Conservation (phyloP, 2,797 vertebrate genomes). For the Hydrocynus forskahlii region DNA sequence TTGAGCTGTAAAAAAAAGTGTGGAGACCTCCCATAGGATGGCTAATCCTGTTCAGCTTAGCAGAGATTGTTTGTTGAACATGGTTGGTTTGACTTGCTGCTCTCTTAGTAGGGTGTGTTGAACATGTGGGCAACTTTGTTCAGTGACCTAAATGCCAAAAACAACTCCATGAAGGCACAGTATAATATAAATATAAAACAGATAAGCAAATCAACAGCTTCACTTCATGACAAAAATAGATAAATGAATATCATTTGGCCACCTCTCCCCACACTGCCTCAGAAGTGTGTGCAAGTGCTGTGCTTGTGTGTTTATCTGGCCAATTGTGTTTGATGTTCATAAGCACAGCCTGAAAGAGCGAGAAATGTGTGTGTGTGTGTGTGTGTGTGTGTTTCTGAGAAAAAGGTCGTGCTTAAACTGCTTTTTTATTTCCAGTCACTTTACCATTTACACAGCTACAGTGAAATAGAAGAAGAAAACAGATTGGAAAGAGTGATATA, state of each 20-base stretch:
- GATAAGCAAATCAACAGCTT: conserved; percentile 37
- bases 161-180: conserved; percentile 19
- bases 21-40: conserved; percentile 52
- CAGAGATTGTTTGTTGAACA: conserved; percentile 50
- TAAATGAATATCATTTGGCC: conserved; percentile 42
- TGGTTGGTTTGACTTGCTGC: conserved; percentile 42
- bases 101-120: conserved; percentile 36
- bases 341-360: conserved; percentile 51
- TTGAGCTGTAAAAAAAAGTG: conserved; percentile 52
- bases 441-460: conserved; percentile 65
- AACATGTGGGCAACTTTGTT: conserved; percentile 53
- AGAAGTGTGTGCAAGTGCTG: conserved; percentile 12
- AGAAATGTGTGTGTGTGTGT: conserved; percentile 35
- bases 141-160: conserved; percentile 53
- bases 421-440: conserved; percentile 68
- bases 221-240: background rate
- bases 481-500: conserved; percentile 23
- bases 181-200: conserved; percentile 21
- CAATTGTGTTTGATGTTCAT: conserved; percentile 51
- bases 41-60: conserved; percentile 50
- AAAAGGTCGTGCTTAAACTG: conserved; percentile 70
- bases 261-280: conserved; percentile 3
- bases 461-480: conserved; percentile 48
- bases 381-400: conserved; percentile 24
- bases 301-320: conserved; percentile 41